Evolutionary conservation across 2,888 invertebrate genomes (phyloP), one percentile per base, ranked within the genome.

Genomic region (Volucella bombylans): DNA sequence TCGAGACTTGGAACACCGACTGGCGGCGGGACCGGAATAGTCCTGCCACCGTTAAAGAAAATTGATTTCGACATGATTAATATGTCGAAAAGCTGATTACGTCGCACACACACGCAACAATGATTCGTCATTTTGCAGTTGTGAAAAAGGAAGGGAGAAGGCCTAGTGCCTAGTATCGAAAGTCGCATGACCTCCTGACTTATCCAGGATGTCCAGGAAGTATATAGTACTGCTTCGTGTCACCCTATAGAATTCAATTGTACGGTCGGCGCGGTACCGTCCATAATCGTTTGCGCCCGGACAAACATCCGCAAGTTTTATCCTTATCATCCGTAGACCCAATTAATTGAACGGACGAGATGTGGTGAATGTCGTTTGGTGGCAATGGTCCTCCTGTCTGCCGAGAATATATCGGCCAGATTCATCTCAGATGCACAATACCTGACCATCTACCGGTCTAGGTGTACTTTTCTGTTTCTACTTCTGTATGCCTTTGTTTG

Each of bases 61-160:
- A 85, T 85, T 85, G 85, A 85, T 85, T 85, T 81, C 62, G 76
- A 55, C 71, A 72, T 81, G 81, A 85, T 85, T 85, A 77, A 85
- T 85, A 81, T 85, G 85, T 85, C 85, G 77, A 68, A 72, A 81
- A 72, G 76, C 85, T 85, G 85, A 81, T 85, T 81, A 85, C 81
- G 59, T 68, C 62, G 55, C 50, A 64, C 74, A 72, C 67, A 62
- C 77, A 67, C 64, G 64, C 83, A 69, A 65, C 69, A 80, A 52
- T 77, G 82, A 67, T 61, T 82, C 55, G 38, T 67, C 31, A 39
- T 31, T 50, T 69, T 71, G 39, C 31, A 31, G 31, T 31, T 31
- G 31, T 6, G 31, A 31, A 31, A 6, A 31, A 31, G 31, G 6
- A 31, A 31, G 31, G 6, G 31, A 31, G 31, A 31, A 31, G 31